Conservation (phyloP, 2,888 invertebrate genomes). For the Pasiphila rectangulata region DNA sequence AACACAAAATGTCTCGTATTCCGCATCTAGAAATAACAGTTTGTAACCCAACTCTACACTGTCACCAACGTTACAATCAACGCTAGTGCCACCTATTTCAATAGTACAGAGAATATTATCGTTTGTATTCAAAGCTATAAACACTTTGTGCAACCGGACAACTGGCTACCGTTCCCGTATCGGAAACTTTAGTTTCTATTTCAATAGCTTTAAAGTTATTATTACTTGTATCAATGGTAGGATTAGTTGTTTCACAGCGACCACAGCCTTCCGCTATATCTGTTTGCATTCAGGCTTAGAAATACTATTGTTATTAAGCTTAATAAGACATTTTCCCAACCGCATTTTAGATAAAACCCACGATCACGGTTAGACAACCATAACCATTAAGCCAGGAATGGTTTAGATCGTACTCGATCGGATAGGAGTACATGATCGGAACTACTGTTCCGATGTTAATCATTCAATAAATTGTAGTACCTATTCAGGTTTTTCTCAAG, state of each 20-base stretch:
- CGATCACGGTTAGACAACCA: not conserved
- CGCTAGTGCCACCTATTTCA: conserved; percentile 33
- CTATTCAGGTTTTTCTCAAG: not conserved
- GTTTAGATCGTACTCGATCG: too few species aligned
- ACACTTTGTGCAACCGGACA: conserved; percentile 3
- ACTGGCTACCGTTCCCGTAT: conserved; percentile 11
- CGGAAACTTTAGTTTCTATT: conserved; percentile 13
- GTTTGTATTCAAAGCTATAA: conserved; percentile 8
- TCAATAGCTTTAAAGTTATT: conserved; percentile 26
- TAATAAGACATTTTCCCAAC: conserved; percentile 18
- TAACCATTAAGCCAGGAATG: not conserved
- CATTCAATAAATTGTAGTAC: too few species aligned
- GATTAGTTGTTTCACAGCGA: conserved; percentile 32
- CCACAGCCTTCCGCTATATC: conserved; percentile 59
- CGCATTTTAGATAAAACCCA: not conserved
- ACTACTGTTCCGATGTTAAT: too few species aligned
- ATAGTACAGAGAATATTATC: conserved; percentile 34
- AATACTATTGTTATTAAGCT: not conserved
- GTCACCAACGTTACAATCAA: conserved; percentile 28
- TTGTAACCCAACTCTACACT: conserved; percentile 48
- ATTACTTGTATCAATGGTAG: conserved; percentile 19
- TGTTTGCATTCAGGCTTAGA: conserved; percentile 38
- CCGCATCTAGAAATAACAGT: conserved; percentile 47
- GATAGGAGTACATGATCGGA: too few species aligned
- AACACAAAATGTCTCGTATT: conserved; percentile 41